Percentiles rank a stretch among this genome's conserved stretches.
Evolutionary conservation across 2,888 invertebrate species (phyloP).

Genomic region (Seladonia tumulorum): DNA sequence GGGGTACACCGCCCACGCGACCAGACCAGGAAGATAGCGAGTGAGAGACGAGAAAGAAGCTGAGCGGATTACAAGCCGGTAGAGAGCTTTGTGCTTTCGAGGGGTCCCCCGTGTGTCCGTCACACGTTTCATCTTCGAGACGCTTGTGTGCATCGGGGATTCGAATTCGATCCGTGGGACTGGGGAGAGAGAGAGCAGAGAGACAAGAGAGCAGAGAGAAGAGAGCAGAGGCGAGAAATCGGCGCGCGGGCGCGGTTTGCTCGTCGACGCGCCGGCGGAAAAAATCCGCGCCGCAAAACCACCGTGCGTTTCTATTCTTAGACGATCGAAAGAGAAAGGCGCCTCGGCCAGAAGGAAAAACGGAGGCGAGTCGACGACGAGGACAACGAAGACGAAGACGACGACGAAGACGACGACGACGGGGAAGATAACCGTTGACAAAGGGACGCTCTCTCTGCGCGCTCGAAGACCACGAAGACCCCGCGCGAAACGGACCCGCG

Average conservation of each 20-base stretch:
- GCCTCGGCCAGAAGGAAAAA: slow-evolving; percentile 25
- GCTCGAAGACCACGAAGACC: neutral
- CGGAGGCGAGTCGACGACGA: slow-evolving; percentile 6
- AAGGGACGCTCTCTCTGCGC: neutral
- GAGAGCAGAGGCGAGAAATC: neutral
- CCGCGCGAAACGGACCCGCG: neutral
- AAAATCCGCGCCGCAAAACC: slow-evolving; percentile 75
- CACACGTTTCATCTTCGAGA: neutral
- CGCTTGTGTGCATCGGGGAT: neutral
- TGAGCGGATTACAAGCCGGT: slow-evolving; percentile 21
- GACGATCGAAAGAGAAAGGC: slow-evolving; percentile 63
- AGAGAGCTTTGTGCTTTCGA: slow-evolving; percentile 15
- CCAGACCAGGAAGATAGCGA: neutral
- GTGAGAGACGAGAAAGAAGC: neutral
- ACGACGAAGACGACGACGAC: neutral
- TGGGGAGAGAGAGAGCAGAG: neutral
- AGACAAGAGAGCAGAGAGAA: neutral
- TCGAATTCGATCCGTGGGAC: neutral
- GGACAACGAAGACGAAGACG: neutral
- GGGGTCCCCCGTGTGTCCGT: neutral
- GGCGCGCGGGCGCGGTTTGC: slow-evolving; percentile 11
- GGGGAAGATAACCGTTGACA: neutral
- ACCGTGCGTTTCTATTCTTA: slow-evolving; percentile 80
- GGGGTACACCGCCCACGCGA: neutral
- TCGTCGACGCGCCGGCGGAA: slow-evolving; percentile 40